Percentiles rank a stretch among this genome's conserved stretches.
Conservation (phyloP, 2,888 invertebrate species). For the Yponomeuta evonymella region DNA sequence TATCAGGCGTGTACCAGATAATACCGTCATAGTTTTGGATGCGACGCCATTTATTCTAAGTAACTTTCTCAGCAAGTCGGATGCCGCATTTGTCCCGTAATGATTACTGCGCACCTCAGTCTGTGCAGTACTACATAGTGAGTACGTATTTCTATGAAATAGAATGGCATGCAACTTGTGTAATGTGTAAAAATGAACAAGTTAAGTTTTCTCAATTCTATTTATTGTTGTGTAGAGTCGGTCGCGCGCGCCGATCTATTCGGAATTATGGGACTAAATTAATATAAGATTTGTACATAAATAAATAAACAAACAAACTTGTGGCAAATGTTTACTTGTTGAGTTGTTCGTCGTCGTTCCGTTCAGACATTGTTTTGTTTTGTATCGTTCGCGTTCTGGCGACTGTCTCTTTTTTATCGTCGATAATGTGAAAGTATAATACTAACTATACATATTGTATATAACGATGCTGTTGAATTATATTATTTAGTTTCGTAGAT, state of each 20-base stretch:
- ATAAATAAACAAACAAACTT: slow-evolving; percentile 62
- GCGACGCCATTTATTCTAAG: slow-evolving; percentile 2
- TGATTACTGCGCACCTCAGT: not conserved
- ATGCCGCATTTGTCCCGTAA: too few relatives aligned
- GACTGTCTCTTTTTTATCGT: slow-evolving; percentile 47
- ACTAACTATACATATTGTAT: slow-evolving; percentile 71
- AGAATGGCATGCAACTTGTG: not conserved
- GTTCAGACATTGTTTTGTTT: slow-evolving; percentile 59
- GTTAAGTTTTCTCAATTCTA: slow-evolving; percentile 64
- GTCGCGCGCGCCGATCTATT: slow-evolving; percentile 47
- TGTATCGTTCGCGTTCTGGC: slow-evolving; percentile 51
- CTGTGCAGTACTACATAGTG: not conserved
- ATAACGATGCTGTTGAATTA: slow-evolving; percentile 73
- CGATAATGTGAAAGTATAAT: slow-evolving; percentile 41
- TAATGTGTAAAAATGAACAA: slow-evolving; percentile 13
- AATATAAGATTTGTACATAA: slow-evolving; percentile 72
- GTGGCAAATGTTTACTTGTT: slow-evolving; percentile 73
- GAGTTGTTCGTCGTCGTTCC: slow-evolving; percentile 57
- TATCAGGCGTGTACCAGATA: slow-evolving; percentile 33
- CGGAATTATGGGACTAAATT: slow-evolving; percentile 73
- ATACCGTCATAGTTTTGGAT: slow-evolving; percentile 14
- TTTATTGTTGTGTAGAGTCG: slow-evolving; percentile 38
- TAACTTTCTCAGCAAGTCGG: too few relatives aligned
- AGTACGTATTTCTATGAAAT: not conserved
- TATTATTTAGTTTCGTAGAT: slow-evolving; percentile 75